Conservation (phyloP, 1,140 invertebrate species). For the Trigoniulus corallinus region DNA sequence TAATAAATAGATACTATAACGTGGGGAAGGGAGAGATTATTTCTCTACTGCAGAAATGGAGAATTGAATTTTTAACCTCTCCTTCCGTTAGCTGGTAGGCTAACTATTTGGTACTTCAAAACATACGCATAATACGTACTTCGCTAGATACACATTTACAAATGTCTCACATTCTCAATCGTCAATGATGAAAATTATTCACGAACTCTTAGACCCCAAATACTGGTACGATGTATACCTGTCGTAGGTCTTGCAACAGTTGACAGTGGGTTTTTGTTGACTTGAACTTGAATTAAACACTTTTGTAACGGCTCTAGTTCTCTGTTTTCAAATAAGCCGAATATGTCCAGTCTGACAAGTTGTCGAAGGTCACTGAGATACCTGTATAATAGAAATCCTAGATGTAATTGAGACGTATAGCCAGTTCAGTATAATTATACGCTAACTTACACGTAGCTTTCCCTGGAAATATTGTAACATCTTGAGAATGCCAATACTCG, state of each 20-base stretch:
- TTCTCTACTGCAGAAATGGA: no score
- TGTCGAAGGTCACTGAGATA: conserved; percentile 34
- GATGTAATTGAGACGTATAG: neutral
- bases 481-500: conserved; percentile 66
- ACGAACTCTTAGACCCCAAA: conserved; percentile 69
- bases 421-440: neutral
- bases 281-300: conserved; percentile 34
- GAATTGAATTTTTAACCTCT: no score
- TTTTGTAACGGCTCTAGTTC: conserved; percentile 37
- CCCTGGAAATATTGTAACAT: conserved; percentile 56
- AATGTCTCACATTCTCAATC: no score
- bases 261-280: conserved; percentile 54
- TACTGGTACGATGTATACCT: conserved; percentile 60
- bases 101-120: no score
- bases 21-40: no score
- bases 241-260: conserved; percentile 74
- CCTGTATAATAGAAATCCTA: conserved; percentile 26
- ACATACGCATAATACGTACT: no score
- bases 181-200: no score
- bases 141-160: no score
- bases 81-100: no score
- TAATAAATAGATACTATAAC: no score
- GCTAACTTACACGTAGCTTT: conserved; percentile 37
- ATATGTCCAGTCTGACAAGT: conserved; percentile 52
- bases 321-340: conserved; percentile 48